Evolutionary conservation across 1,140 invertebrate genomes (phyloP), one percentile per base, ranked within the genome.

Genomic region (Megalonaias nervosa): DNA sequence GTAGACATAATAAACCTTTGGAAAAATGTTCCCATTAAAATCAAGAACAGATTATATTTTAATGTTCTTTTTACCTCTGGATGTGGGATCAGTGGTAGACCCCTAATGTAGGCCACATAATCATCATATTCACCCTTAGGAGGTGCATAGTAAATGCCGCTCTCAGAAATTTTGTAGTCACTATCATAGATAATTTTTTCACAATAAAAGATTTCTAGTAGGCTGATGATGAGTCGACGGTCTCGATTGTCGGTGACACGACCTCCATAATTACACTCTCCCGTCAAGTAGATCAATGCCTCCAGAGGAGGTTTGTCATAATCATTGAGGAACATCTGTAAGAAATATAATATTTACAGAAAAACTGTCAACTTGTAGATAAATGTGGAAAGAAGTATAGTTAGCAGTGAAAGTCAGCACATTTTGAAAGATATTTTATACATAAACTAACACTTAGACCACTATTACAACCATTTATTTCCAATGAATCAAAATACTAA

Each of bases 81-180:
- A 72, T 91, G 87, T 65, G 90, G 89, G 21, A 87, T 84, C 23
- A 88, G 76, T n/a, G 91, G 91, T 31, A 97, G 91, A 48, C 91
- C 92, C 74, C 92, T 91, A 74, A 97, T 95, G 86, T 96, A 96
- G 21, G 93, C 92, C 26, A 97, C 85, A 84, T 94, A 94, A n/a
- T 93, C 93, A 57, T 94, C 91, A 81, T 95, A 94, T 75, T 93
- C 92, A 48, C 94, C 94, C 75, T 93, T 92, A 17, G 92, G 81
- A 0, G 96, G 96, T 68, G 97, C 93, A 74, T 91, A 92, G 90
- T 97, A 97, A 13, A 93, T 89, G 19, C 94, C 91, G 82, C 91
- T 91, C 9, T 87, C 75, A 17, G 92, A 95, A 79, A 95, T 94
- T 4, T 88, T 86, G 82, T 94, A 93, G 0, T 90, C 83, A 4